These are phyloP conservation scores for Neotoxoptera formosana DNA, from an alignment of 1,140 invertebrate species.

Conservation along the genomic window DNA sequence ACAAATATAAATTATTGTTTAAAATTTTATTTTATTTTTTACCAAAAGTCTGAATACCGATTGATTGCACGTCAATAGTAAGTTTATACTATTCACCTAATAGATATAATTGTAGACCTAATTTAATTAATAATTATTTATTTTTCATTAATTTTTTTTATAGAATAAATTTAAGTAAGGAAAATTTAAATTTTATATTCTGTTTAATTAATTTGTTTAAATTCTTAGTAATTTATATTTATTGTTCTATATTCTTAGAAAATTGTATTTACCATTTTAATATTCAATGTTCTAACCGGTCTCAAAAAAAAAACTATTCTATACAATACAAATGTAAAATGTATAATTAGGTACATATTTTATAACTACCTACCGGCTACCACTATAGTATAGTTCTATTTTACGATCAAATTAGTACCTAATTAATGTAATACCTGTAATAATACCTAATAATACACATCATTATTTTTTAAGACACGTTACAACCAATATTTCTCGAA, in stretches of 20 bases:
- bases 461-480: background rate
- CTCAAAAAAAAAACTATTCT: background rate
- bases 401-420: background rate
- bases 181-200: background rate
- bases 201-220: background rate
- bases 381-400: no score
- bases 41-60: background rate
- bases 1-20: background rate
- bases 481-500: background rate
- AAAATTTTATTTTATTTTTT: background rate
- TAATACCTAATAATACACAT: background rate
- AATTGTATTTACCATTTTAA: no score
- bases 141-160: background rate
- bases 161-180: background rate
- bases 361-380: background rate
- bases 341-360: background rate
- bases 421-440: background rate
- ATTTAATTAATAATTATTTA: background rate
- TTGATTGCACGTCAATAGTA: background rate
- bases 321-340: constrained; percentile 6
- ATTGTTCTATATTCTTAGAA: background rate
- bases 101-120: background rate
- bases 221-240: background rate
- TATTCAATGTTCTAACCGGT: background rate
- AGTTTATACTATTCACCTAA: background rate